phyloP scores from a whole-genome alignment of 2,797 vertebrate genomes.

The Cossypha caffra region DNA sequence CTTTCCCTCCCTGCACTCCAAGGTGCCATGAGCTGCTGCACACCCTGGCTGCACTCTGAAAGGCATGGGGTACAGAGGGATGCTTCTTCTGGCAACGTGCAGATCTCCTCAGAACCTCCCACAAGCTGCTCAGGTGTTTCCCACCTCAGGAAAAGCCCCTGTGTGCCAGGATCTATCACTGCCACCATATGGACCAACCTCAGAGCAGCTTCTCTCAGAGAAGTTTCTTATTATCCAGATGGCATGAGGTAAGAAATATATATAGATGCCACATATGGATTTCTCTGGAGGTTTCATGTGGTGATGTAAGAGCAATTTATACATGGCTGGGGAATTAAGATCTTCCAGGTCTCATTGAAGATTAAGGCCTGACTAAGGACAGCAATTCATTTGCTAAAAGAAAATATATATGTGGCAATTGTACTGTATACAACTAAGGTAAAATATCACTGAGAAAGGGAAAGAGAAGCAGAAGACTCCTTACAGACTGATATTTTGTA shows the following conservation, averaged over 20 bases:
- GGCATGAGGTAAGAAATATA: not conserved
- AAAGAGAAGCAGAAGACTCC: not conserved
- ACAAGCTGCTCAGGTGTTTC: not conserved
- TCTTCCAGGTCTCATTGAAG: not conserved
- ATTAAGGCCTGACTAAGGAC: not conserved
- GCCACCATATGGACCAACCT: not conserved
- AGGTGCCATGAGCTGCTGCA: rapidly evolving
- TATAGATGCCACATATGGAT: not conserved
- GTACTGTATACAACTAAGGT: not conserved
- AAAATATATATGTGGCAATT: not conserved
- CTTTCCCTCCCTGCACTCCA: rapidly evolving
- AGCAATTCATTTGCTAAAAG: not conserved
- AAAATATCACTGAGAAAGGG: not conserved
- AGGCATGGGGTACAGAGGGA: not conserved
- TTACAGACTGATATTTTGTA: not conserved
- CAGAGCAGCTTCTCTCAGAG: not conserved
- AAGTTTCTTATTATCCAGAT: not conserved
- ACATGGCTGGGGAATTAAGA: not conserved
- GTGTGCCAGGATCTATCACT: not conserved
- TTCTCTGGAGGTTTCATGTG: not conserved
- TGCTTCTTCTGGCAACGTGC: not conserved
- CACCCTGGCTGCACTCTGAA: not conserved
- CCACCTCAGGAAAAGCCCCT: not conserved
- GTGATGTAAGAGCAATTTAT: not conserved
- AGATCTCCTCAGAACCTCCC: not conserved